phyloP scores from a whole-genome alignment of 2,113 vertebrate species.

The Oryzias melastigma region DNA sequence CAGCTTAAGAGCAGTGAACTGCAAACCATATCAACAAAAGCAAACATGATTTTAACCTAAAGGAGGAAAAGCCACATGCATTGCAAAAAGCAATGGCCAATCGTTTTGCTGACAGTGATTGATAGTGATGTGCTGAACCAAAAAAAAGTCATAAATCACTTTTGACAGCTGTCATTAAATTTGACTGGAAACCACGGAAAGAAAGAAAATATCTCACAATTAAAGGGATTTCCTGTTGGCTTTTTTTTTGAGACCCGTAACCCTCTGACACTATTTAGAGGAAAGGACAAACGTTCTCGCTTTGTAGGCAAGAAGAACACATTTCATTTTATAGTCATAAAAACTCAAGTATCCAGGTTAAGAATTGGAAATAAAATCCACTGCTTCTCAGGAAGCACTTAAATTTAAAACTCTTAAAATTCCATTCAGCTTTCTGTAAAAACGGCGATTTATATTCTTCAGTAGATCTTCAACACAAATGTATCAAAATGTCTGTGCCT shows the following conservation, averaged over 20 bases:
- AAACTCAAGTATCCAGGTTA: no score
- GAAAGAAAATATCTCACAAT: slow-evolving; percentile 17
- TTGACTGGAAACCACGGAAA: slow-evolving; percentile 34
- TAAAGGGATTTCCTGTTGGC: slow-evolving; percentile 13
- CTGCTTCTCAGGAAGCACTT: no score
- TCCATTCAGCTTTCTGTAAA: not conserved
- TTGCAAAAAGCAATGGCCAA: slow-evolving; percentile 28
- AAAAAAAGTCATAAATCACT: slow-evolving; percentile 69
- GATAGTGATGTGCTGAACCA: slow-evolving; percentile 53
- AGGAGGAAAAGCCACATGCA: slow-evolving; percentile 6
- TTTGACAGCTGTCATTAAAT: slow-evolving; percentile 55
- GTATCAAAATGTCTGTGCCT: no score
- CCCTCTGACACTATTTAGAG: no score
- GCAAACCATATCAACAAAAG: not conserved
- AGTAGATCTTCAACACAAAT: no score
- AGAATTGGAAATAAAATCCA: no score
- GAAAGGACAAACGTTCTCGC: no score
- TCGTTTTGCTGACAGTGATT: slow-evolving; percentile 60
- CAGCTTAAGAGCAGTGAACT: not conserved
- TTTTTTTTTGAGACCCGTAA: no score
- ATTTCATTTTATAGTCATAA: no score
- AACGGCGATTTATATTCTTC: no score
- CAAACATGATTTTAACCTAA: slow-evolving; percentile 21
- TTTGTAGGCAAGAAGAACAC: no score
- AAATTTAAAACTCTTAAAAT: no score